Evolutionary conservation across 1,140 invertebrate genomes (phyloP), one percentile per base, ranked within the genome.

Genomic region (Drosophila murphyi): DNA sequence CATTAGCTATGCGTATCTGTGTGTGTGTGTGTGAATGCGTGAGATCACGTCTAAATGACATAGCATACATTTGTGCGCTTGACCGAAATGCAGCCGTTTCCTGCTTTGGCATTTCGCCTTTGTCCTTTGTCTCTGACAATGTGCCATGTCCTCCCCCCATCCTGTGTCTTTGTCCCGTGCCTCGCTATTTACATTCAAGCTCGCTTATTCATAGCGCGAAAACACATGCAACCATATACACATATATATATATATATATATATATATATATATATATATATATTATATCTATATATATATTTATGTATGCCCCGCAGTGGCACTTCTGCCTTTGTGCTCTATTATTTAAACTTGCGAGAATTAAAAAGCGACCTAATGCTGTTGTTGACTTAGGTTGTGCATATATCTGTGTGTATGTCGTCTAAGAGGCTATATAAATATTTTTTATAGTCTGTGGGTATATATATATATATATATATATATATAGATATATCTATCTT

Each of bases 31-130:
- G 20, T 20, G 69, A 51, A 51, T 72, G 61, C 35, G 70, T 56
- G 65, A 69, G 56, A 68, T 68, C 55, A 68, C 45, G 55, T 37
- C 45, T 61, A 76, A 70, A 73, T 89, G 80, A 34, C 64, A 63
- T 89, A 88, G 83, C 83, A 85, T 88, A 89, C 83, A 85, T 89
- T 65, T 71, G 77, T 77, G 83, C 83, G 83, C 83, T 89, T 87
- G 83, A 89, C 80, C 83, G 64, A 75, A 74, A 78, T 78, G 71
- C 51, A 69, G 54, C 63, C 63, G 73, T 59, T 89, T 79, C 77
- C 80, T 82, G 72, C 72, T 77, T 43, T 55, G 64, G 65, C 67
- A 70, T 78, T 75, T 70, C 65, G 60, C 28, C 32, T 71, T 70
- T 78, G 67, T 60, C 56, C 6, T 75, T 62, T 67, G 52, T 37